Evolutionary conservation across 2,888 invertebrate genomes (phyloP).

Genomic region (Subacronicta megacephala): DNA sequence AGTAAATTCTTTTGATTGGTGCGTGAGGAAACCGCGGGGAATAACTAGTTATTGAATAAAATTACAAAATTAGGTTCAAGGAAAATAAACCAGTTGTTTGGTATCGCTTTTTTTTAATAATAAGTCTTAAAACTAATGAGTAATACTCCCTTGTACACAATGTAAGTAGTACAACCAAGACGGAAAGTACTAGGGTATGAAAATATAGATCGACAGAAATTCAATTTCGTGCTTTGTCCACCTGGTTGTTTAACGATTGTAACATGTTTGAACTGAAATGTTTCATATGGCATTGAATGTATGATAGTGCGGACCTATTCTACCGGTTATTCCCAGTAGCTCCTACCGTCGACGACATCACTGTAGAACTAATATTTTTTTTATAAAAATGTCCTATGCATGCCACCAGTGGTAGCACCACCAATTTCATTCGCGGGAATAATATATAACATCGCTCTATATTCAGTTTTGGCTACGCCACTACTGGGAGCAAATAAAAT

Average conservation of each 20-base stretch:
- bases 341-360: too few species aligned
- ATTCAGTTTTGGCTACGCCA: too few species aligned
- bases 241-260: constrained; percentile 28
- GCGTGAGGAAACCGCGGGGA: too few species aligned
- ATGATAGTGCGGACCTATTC: constrained; percentile 66
- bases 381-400: too few species aligned
- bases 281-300: constrained; percentile 68
- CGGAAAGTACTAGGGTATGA: constrained; percentile 23
- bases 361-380: too few species aligned
- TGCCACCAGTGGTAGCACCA: too few species aligned
- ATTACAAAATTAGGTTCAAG: not conserved
- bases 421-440: too few species aligned
- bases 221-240: constrained; percentile 26
- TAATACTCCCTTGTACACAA: constrained; percentile 33
- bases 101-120: constrained; percentile 34
- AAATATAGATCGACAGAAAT: constrained; percentile 14
- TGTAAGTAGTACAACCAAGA: constrained; percentile 10
- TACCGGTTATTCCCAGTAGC: too few species aligned
- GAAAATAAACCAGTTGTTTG: constrained; percentile 25
- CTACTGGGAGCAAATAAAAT: too few species aligned
- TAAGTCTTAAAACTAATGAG: constrained; percentile 51
- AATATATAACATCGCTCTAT: too few species aligned
- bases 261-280: constrained; percentile 67
- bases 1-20: too few species aligned
- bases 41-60: not conserved